Evolutionary conservation across 1,140 invertebrate species (phyloP).

Genomic region (Drosophila navojoa): DNA sequence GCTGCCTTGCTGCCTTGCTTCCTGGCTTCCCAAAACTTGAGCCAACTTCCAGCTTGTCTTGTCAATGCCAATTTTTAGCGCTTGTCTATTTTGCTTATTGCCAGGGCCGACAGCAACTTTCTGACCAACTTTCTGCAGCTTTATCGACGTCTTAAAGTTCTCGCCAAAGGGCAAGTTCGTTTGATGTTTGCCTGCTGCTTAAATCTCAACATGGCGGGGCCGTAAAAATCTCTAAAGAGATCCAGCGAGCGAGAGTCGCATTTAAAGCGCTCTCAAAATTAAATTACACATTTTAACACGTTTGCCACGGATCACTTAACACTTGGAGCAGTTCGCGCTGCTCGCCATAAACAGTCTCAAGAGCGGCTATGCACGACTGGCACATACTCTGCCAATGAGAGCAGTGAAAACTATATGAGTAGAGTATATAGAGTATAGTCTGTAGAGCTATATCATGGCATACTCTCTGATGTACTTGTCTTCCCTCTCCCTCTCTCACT

Average conservation of each 20-base stretch:
- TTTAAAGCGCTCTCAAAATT: conserved; percentile 48
- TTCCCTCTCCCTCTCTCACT: not conserved
- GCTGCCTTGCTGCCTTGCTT: not conserved
- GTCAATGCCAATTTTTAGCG: conserved; percentile 64
- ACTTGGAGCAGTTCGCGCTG: conserved; percentile 35
- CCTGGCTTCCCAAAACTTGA: conserved; percentile 32
- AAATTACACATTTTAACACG: conserved; percentile 69
- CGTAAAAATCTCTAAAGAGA: conserved; percentile 32
- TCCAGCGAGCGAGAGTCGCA: conserved; percentile 1
- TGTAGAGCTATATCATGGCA: too few species aligned
- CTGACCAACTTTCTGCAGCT: conserved; percentile 37
- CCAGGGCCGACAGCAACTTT: conserved; percentile 34
- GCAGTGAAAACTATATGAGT: too few species aligned
- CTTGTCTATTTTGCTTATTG: conserved; percentile 63
- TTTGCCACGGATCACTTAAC: conserved; percentile 53
- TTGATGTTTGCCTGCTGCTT: conserved; percentile 22
- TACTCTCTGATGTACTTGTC: too few species aligned
- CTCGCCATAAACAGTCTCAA: conserved; percentile 27
- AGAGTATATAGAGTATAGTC: too few species aligned
- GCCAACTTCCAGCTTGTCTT: conserved; percentile 41
- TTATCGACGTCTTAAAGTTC: conserved; percentile 41
- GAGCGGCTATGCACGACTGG: not conserved
- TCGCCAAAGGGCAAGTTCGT: not conserved
- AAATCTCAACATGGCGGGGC: conserved; percentile 41
- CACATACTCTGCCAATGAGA: conserved; percentile 1